Conservation (phyloP, 1,140 invertebrate species). For the Leptinotarsa texana region DNA sequence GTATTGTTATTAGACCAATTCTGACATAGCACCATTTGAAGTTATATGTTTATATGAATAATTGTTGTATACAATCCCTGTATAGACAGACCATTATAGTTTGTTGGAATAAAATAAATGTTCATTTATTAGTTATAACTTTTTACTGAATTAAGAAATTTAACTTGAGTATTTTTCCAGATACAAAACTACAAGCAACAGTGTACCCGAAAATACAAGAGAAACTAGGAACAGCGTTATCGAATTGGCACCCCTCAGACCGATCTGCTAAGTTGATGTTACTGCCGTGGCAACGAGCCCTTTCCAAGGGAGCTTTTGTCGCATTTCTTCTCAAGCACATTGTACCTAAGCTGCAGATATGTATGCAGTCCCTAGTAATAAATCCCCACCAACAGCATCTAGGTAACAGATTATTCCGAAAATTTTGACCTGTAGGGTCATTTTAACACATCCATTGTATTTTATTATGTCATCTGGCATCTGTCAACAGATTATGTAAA, state of each 20-base stretch:
- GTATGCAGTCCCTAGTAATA: constrained; percentile 74
- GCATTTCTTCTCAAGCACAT: constrained; percentile 88
- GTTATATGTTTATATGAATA: too few species aligned
- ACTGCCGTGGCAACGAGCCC: constrained; percentile 88
- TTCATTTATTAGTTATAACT: too few species aligned
- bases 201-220: constrained; percentile 92
- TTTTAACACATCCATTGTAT: neutral
- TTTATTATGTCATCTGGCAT: neutral
- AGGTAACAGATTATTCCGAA: constrained; percentile 56
- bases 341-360: constrained; percentile 83
- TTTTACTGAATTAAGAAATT: too few species aligned
- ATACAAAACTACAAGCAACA: constrained; percentile 68
- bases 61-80: too few species aligned
- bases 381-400: constrained; percentile 83
- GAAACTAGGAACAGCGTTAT: constrained; percentile 85
- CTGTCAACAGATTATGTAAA: neutral
- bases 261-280: constrained; percentile 90
- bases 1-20: too few species aligned
- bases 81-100: too few species aligned
- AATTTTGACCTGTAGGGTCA: too few species aligned
- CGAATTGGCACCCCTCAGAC: constrained; percentile 91
- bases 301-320: constrained; percentile 79
- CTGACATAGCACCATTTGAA: too few species aligned
- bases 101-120: too few species aligned
- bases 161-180: constrained; percentile 45